These are phyloP conservation scores for Leucopsar rothschildi DNA, from an alignment of 2,113 vertebrate species.

Conservation along the genomic window DNA sequence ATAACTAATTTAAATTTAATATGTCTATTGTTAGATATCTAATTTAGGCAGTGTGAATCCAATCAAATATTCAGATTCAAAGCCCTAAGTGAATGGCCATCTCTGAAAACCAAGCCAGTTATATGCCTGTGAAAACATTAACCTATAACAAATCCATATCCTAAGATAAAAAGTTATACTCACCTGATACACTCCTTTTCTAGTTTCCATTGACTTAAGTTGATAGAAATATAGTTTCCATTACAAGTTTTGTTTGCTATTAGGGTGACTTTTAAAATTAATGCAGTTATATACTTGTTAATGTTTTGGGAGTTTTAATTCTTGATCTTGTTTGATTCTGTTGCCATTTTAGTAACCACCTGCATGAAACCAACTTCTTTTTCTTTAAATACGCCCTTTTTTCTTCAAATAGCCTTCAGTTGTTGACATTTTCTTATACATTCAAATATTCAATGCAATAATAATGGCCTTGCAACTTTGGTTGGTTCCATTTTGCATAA, in stretches of 20 bases:
- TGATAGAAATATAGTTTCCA: slow-evolving; percentile 7
- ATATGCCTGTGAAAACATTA: background rate
- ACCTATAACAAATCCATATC: background rate
- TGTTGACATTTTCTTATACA: background rate
- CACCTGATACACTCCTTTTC: background rate
- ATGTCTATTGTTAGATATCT: background rate
- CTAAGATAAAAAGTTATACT: background rate
- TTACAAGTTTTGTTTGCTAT: slow-evolving; percentile 6
- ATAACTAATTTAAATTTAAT: background rate
- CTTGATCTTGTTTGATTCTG: background rate
- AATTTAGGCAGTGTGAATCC: background rate
- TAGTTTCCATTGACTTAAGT: background rate
- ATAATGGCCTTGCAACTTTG: background rate
- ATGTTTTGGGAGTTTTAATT: background rate
- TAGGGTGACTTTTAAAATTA: slow-evolving; percentile 23
- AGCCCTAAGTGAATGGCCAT: background rate
- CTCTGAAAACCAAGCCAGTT: background rate
- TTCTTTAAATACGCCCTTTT: background rate
- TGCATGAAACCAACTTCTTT: background rate
- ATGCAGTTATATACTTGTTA: background rate
- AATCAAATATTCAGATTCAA: background rate
- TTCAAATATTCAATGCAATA: background rate
- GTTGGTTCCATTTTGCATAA: background rate
- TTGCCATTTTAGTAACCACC: background rate
- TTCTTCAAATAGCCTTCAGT: background rate